phyloP scores from a whole-genome alignment of 2,888 invertebrate genomes.

The Temnothorax ravouxi region DNA sequence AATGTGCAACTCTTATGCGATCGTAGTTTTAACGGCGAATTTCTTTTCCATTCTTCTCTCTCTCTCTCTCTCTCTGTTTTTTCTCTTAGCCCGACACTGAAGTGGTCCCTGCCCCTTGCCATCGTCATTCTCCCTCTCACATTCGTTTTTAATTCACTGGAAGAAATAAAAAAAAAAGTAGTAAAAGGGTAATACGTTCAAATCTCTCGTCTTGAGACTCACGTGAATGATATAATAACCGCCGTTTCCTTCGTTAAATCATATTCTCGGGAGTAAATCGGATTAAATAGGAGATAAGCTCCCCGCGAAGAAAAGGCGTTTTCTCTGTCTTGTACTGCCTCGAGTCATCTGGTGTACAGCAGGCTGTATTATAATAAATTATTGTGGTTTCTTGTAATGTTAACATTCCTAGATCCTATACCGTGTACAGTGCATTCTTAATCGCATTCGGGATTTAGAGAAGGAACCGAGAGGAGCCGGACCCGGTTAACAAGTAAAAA shows the following conservation, averaged over 20 bases:
- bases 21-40: slow-evolving; percentile 44
- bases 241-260: slow-evolving; percentile 52
- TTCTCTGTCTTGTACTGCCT: slow-evolving; percentile 81
- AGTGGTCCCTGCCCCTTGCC: slow-evolving; percentile 82
- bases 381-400: slow-evolving; percentile 86
- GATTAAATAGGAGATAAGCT: slow-evolving; percentile 60
- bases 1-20: neutral
- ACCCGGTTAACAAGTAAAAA: slow-evolving; percentile 61
- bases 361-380: slow-evolving; percentile 86
- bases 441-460: slow-evolving; percentile 78
- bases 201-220: slow-evolving; percentile 53
- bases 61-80: slow-evolving; percentile 23
- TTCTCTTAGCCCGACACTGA: slow-evolving; percentile 56
- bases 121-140: slow-evolving; percentile 81
- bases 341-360: slow-evolving; percentile 85
- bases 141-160: slow-evolving; percentile 76
- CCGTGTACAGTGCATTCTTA: slow-evolving; percentile 81
- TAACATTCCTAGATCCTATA: slow-evolving; percentile 82
- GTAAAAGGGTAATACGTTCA: slow-evolving; percentile 73
- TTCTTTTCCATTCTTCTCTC: slow-evolving; percentile 55
- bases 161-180: slow-evolving; percentile 45
- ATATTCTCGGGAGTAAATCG: slow-evolving; percentile 40
- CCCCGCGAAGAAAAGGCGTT: slow-evolving; percentile 68
- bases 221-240: slow-evolving; percentile 50
- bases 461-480: slow-evolving; percentile 63